These are phyloP conservation scores for Drosophila aldrichi DNA, from an alignment of 2,888 invertebrate genomes.

Conservation along the genomic window DNA sequence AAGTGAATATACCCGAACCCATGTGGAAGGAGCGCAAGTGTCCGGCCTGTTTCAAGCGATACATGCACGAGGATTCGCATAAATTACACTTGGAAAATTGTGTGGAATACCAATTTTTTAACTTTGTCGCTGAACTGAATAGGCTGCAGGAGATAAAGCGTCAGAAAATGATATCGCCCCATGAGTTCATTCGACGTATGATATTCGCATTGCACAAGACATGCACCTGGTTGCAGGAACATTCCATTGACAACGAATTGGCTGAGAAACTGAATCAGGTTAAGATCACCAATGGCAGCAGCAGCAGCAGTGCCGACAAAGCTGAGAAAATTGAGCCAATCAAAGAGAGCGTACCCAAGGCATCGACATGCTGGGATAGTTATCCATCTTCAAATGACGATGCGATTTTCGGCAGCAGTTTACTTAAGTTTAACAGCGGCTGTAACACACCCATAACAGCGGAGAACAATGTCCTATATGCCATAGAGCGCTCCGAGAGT, in stretches of 20 bases:
- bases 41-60: conserved; percentile 82
- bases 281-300: conserved; percentile 53
- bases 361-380: conserved; percentile 7
- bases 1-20: conserved; percentile 83
- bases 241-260: conserved; percentile 80
- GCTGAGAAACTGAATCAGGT: conserved; percentile 75
- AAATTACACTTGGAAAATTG: conserved; percentile 83
- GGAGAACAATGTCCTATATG: conserved; percentile 79
- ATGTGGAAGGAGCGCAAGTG: conserved; percentile 85
- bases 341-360: conserved; percentile 16
- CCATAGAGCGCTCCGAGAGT: conserved; percentile 80
- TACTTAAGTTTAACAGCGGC: conserved; percentile 36
- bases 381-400: conserved; percentile 8
- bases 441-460: conserved; percentile 73
- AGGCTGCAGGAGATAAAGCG: conserved; percentile 80
- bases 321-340: conserved; percentile 14
- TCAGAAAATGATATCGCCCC: conserved; percentile 83
- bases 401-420: conserved; percentile 5
- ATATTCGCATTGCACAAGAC: conserved; percentile 84
- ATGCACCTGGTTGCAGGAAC: conserved; percentile 83
- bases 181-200: conserved; percentile 84
- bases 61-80: conserved; percentile 84
- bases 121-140: conserved; percentile 82
- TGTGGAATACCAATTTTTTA: conserved; percentile 83
- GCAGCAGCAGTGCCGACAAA: conserved; percentile 30